These are phyloP conservation scores for Anagyrus pseudococci DNA, from an alignment of 2,888 invertebrate genomes.

Conservation along the genomic window DNA sequence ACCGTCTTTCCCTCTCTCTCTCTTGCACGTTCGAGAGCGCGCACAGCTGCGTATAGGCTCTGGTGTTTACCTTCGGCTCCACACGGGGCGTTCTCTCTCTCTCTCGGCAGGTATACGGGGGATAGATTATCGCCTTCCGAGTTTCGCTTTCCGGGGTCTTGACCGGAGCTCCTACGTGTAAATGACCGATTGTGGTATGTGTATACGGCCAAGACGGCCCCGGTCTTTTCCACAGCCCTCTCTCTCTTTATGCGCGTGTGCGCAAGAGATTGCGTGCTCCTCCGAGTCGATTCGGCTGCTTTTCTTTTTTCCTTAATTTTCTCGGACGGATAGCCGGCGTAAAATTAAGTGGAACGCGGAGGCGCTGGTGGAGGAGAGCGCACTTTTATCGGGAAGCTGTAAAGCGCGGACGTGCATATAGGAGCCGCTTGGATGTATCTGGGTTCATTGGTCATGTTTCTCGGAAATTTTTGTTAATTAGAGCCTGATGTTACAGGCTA, in stretches of 20 bases:
- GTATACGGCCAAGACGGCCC: not conserved
- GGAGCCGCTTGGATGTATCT: too few relatives aligned
- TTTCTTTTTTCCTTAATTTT: constrained; percentile 8
- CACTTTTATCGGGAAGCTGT: constrained; percentile 6
- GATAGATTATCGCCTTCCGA: constrained; percentile 28
- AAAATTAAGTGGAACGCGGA: constrained; percentile 19
- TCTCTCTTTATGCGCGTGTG: not conserved
- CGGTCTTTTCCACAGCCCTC: too few relatives aligned
- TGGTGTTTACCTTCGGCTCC: constrained; percentile 19
- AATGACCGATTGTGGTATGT: constrained; percentile 27
- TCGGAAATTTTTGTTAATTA: too few relatives aligned
- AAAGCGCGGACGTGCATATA: too few relatives aligned
- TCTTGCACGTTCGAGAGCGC: not conserved
- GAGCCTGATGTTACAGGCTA: too few relatives aligned
- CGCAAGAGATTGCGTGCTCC: not conserved
- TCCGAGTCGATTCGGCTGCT: not conserved
- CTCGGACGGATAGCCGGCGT: not conserved
- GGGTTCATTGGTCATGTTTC: too few relatives aligned
- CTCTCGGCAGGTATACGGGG: not conserved
- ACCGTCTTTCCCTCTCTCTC: not conserved
- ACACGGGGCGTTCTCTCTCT: not conserved
- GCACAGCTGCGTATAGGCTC: not conserved
- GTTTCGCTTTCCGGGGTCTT: constrained; percentile 3
- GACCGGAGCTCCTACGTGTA: constrained; percentile 17
- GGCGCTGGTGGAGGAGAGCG: not conserved